A percentile compares a stretch with the other conserved stretches of the same genome.
Evolutionary conservation across 2,113 vertebrate genomes (phyloP).

Genomic region (Verasper variegatus): DNA sequence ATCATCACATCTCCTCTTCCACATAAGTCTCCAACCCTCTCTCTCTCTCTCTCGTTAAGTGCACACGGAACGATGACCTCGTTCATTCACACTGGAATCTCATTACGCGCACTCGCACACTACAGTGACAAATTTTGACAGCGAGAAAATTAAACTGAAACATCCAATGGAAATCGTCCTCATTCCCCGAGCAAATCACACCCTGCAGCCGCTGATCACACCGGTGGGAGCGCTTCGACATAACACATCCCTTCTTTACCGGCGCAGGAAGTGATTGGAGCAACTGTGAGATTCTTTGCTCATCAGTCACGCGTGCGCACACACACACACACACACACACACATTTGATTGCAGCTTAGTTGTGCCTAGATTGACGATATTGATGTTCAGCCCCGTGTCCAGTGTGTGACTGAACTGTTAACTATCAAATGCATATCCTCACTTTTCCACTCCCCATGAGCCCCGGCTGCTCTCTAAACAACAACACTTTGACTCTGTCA

Average conservation of each 20-base stretch:
- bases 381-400: constrained; percentile 26
- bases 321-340: not conserved
- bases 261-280: constrained; percentile 47
- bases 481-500: no score
- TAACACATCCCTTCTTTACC: constrained; percentile 37
- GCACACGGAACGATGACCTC: constrained; percentile 2
- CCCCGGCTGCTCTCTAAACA: no score
- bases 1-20: not conserved
- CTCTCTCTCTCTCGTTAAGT: not conserved
- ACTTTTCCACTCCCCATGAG: no score
- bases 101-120: constrained; percentile 37
- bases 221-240: constrained; percentile 56
- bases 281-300: constrained; percentile 19
- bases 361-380: constrained; percentile 31
- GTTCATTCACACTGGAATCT: constrained; percentile 48
- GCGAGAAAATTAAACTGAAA: constrained; percentile 63
- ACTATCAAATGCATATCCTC: constrained; percentile 2
- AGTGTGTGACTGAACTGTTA: constrained; percentile 43
- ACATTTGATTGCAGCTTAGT: constrained; percentile 12
- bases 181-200: constrained; percentile 55
- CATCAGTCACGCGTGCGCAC: constrained; percentile 17
- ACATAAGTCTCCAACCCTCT: not conserved
- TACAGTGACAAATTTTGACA: constrained; percentile 35
- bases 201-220: constrained; percentile 59
- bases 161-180: constrained; percentile 48